Conservation (phyloP, 2,888 invertebrate species). For the Odiellus spinosus region DNA sequence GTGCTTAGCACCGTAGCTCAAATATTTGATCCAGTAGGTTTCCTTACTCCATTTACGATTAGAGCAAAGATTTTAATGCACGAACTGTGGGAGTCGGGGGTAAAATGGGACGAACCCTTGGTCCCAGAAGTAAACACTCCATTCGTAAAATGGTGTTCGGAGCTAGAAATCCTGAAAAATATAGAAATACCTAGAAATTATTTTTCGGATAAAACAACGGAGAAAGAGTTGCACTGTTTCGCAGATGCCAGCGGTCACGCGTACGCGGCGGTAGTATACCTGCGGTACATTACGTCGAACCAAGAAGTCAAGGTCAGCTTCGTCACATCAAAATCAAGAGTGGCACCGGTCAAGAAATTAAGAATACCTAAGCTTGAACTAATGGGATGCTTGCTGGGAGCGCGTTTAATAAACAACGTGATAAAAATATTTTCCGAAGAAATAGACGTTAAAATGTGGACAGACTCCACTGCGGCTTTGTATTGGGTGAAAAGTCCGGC, state of each 20-base stretch:
- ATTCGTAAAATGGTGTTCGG: too few species aligned
- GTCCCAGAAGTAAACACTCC: slow-evolving; percentile 3
- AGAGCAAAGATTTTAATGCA: slow-evolving; percentile 19
- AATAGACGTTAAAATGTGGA: slow-evolving; percentile 10
- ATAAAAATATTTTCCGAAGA: too few species aligned
- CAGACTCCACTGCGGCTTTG: slow-evolving; percentile 17
- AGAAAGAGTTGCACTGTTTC: slow-evolving; percentile 12
- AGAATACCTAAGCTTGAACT: slow-evolving; percentile 20
- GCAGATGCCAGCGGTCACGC: slow-evolving; percentile 19
- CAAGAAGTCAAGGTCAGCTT: slow-evolving; percentile 10
- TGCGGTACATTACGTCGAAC: too few species aligned
- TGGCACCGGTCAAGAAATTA: slow-evolving; percentile 19
- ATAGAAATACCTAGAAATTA: too few species aligned
- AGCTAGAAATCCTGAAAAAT: too few species aligned
- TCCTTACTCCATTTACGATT: slow-evolving; percentile 11
- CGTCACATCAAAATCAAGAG: slow-evolving; percentile 4
- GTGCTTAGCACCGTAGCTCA: not conserved
- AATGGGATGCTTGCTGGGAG: slow-evolving; percentile 11
- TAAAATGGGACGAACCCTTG: slow-evolving; percentile 20
- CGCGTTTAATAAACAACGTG: too few species aligned
- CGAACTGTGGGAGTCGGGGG: slow-evolving; percentile 18
- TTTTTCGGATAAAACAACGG: too few species aligned
- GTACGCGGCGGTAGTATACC: too few species aligned
- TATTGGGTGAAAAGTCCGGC: slow-evolving; percentile 17
- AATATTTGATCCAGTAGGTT: slow-evolving; percentile 17